Evolutionary conservation across 1,140 invertebrate species (phyloP).

Genomic region (Cydia fagiglandana): DNA sequence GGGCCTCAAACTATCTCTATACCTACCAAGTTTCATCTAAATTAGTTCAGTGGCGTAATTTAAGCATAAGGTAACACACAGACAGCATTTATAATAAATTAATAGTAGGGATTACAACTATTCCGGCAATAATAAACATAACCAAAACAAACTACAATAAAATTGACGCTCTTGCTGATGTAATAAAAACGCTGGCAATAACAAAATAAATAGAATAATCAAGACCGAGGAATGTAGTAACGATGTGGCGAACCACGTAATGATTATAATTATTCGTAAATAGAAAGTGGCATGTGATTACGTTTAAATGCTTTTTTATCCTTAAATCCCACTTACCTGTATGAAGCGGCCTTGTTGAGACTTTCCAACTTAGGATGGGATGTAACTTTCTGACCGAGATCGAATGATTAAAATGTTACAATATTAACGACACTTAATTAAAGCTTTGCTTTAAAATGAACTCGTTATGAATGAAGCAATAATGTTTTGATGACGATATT

Average conservation of each 20-base stretch:
- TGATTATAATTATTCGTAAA: neutral
- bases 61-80: too few species aligned
- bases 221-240: neutral
- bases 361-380: constrained; percentile 26
- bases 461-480: neutral
- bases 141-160: neutral
- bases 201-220: neutral
- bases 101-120: too few species aligned
- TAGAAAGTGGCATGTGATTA: constrained; percentile 6
- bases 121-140: neutral
- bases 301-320: constrained; percentile 4
- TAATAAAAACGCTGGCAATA: neutral
- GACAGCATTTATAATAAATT: too few species aligned
- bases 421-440: neutral
- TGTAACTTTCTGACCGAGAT: constrained; percentile 29
- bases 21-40: too few species aligned
- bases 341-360: constrained; percentile 22
- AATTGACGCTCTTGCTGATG: neutral
- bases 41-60: too few species aligned
- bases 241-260: neutral
- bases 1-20: too few species aligned
- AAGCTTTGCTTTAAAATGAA: neutral
- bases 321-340: constrained; percentile 26
- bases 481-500: constrained; percentile 4
- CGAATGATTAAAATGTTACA: constrained; percentile 2